These are phyloP conservation scores for Carposina sasakii DNA, from an alignment of 1,140 invertebrate species.

Conservation along the genomic window DNA sequence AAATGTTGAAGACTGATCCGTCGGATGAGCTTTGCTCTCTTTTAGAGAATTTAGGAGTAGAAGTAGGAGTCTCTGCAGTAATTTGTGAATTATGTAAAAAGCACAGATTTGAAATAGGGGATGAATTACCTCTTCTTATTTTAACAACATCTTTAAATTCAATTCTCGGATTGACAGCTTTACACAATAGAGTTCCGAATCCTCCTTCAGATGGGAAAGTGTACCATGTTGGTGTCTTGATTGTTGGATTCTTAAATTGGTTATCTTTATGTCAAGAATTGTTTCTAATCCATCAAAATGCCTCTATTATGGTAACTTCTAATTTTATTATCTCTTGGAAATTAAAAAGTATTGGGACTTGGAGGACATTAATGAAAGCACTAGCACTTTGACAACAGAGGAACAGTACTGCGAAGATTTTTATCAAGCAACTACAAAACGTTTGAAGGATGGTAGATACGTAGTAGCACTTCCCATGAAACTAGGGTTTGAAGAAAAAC, in stretches of 20 bases:
- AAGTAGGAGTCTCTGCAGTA: background rate
- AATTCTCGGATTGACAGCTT: background rate
- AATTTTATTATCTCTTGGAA: too few relatives aligned
- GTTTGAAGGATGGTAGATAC: background rate
- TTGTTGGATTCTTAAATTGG: background rate
- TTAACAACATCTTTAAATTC: background rate
- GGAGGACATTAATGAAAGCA: background rate
- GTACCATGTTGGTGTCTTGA: background rate
- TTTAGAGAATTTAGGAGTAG: background rate
- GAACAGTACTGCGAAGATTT: slow-evolving; percentile 4
- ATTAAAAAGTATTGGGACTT: slow-evolving; percentile 6
- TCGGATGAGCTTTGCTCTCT: background rate
- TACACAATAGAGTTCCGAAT: background rate
- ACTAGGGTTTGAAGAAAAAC: background rate
- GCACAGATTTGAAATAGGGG: background rate
- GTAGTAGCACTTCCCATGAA: slow-evolving; percentile 4
- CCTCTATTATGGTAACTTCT: too few relatives aligned
- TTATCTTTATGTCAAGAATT: background rate
- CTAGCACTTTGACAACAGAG: background rate
- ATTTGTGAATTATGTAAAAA: background rate
- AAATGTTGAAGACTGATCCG: background rate
- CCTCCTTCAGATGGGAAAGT: background rate
- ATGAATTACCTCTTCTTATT: background rate
- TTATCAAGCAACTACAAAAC: background rate
- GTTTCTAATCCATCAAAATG: background rate